Evolutionary conservation across 2,888 invertebrate genomes (phyloP).

Genomic region (Diarsia brunnea): DNA sequence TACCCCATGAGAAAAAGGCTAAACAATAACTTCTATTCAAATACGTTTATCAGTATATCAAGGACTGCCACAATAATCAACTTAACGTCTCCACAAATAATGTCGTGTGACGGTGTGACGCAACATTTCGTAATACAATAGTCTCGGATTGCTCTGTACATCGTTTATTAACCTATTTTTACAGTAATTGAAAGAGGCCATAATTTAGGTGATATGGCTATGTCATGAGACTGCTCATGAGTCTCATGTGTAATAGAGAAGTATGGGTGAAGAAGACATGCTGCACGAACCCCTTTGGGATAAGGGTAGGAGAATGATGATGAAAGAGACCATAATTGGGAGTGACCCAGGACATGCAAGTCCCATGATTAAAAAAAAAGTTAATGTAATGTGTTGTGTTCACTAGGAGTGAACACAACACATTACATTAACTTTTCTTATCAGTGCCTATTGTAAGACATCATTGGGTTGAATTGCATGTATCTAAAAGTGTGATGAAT

Average conservation of each 20-base stretch:
- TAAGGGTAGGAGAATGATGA: neutral
- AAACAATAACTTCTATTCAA: constrained; percentile 6
- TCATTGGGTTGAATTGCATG: too few relatives aligned
- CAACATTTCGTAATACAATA: constrained; percentile 24
- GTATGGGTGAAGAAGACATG: neutral
- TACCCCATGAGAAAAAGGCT: neutral
- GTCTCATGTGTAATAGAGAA: neutral
- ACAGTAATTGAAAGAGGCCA: constrained; percentile 5
- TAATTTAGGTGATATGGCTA: neutral
- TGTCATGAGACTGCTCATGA: neutral
- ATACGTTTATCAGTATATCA: constrained; percentile 29
- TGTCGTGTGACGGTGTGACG: constrained; percentile 23
- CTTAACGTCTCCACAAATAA: constrained; percentile 5
- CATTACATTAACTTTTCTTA: neutral
- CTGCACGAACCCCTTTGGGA: neutral
- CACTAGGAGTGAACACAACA: neutral
- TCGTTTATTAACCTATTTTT: constrained; percentile 6
- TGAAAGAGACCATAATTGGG: neutral
- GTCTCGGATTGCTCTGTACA: constrained; percentile 8
- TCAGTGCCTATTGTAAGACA: neutral
- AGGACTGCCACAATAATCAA: neutral
- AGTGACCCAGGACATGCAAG: neutral
- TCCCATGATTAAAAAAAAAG: too few relatives aligned
- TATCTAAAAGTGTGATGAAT: too few relatives aligned
- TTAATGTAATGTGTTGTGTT: too few relatives aligned